Base-by-base conservation (phyloP, 2,888 invertebrate species). In the Pristionchus japonicus region DNA sequence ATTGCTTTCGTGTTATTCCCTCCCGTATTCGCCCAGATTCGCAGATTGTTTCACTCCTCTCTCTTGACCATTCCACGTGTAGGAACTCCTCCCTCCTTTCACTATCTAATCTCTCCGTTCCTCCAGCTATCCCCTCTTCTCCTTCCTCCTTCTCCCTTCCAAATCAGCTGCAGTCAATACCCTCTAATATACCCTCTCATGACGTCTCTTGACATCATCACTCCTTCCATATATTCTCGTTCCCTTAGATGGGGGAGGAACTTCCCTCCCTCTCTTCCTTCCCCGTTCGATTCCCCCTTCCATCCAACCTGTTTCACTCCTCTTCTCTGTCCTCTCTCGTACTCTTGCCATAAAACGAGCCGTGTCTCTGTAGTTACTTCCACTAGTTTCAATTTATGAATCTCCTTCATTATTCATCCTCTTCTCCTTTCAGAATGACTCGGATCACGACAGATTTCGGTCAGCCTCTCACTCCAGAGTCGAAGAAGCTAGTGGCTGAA, bases 401-500 rank as follows among this genome's bases (percentile, higher is more conserved):
- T 9, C 34, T 31, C 15, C 17, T 31, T 70, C 31, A 31, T 20
- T 70, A 74, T 31, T n/a, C 37, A 64, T 84, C 82, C 3, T 34
- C 11, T 83, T 34, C 49, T 9, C 37, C 52, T 31, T 52, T 83
- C 52, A 83, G 82, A 57, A 90, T 90, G 90, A 90, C 90, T 40
- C 67, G 86, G n/a, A 47, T 47, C 52, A 88, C 91, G 31, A 90
- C 92, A 17, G 90, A 90, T 64, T 93, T 92, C 88, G 94, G 94
- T 3, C 90, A 92, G 64, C 91, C 92, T 27, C 89, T 94, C 20
- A 91, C 90, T 64, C 90, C 90, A 20, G 93, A 93, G 27, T 92
- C 93, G 15, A 89, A 91, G 88, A 90, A 91, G 70, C 88, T 92
- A n/a, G 92, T 94, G 23, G 90, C 91, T 64, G 93, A 93, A 84